Conservation (phyloP, 1,140 invertebrate species). For the Ostrea edulis region DNA sequence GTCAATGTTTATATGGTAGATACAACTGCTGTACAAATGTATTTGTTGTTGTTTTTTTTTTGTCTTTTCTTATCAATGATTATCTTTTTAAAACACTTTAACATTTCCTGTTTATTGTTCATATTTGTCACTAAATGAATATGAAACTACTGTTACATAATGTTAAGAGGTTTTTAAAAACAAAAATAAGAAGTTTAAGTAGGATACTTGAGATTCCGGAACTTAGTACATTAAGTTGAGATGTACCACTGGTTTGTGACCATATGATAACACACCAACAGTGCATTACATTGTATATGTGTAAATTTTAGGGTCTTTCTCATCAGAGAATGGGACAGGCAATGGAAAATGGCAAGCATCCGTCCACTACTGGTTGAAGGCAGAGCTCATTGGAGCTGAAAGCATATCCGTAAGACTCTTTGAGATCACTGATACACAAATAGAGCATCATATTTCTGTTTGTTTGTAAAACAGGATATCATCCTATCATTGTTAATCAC, state of each 20-base stretch:
- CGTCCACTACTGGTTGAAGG: constrained; percentile 50
- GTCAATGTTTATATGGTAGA: not conserved
- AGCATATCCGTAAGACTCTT: constrained; percentile 32
- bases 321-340: constrained; percentile 8
- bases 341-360: constrained; percentile 48
- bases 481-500: not conserved
- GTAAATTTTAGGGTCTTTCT: constrained; percentile 54
- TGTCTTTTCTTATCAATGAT: too few relatives aligned
- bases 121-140: not conserved
- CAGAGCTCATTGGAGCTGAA: constrained; percentile 44
- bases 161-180: not conserved
- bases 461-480: not conserved
- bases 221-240: not conserved
- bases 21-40: too few relatives aligned
- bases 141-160: not conserved
- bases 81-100: not conserved
- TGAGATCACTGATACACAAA: not conserved
- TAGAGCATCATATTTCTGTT: not conserved
- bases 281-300: not conserved
- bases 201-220: not conserved
- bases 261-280: not conserved
- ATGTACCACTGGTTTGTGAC: not conserved
- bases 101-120: not conserved
- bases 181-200: too few relatives aligned
- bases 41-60: too few relatives aligned